A percentile compares a stretch with the other conserved stretches of the same genome.
Evolutionary conservation across 1,140 invertebrate genomes (phyloP).

Genomic region (Apocrypta bakeri): DNA sequence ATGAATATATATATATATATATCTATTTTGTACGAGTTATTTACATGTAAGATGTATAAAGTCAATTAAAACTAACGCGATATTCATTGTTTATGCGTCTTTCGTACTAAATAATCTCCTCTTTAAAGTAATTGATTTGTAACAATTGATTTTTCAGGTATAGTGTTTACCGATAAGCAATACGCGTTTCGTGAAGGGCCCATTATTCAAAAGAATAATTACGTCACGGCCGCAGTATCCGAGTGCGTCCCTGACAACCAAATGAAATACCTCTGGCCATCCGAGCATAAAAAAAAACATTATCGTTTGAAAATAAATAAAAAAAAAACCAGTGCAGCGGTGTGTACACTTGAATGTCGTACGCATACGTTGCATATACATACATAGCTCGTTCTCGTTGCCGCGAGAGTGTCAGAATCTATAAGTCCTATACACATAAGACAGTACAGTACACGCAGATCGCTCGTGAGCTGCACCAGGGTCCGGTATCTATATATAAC

Average conservation of each 20-base stretch:
- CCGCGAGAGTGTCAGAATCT: not conserved
- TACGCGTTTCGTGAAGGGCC: too few species aligned
- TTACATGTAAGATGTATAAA: too few species aligned
- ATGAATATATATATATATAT: too few species aligned
- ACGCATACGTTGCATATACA: not conserved
- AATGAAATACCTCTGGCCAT: not conserved
- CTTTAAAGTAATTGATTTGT: too few species aligned
- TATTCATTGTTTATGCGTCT: too few species aligned
- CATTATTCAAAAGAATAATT: not conserved
- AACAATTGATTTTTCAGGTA: too few species aligned
- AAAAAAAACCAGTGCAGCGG: not conserved
- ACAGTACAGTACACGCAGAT: not conserved
- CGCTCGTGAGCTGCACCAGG: not conserved
- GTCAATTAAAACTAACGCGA: too few species aligned
- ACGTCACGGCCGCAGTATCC: not conserved
- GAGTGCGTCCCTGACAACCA: too few species aligned
- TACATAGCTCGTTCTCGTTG: not conserved
- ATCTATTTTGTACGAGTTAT: not conserved
- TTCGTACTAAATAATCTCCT: too few species aligned
- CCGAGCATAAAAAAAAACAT: not conserved
- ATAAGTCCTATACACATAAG: not conserved
- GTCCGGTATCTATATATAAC: not conserved
- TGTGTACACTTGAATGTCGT: not conserved
- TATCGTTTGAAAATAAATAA: not conserved
- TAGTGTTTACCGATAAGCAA: too few species aligned